A percentile compares a stretch with the other conserved stretches of the same genome.
phyloP scores from a whole-genome alignment of 2,797 vertebrate genomes.

The Cichlasoma orientale region DNA sequence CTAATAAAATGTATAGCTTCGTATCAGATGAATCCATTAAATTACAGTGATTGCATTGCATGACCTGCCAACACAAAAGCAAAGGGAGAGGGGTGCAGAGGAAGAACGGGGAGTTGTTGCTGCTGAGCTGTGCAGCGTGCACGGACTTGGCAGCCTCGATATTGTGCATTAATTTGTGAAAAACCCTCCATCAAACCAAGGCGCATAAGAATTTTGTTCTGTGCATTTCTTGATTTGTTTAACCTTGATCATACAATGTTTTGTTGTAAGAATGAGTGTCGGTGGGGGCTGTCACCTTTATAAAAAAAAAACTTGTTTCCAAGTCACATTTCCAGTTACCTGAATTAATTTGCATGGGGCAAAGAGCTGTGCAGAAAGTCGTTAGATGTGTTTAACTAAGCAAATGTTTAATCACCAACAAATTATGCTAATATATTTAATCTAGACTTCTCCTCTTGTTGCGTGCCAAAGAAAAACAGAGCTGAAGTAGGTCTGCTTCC shows the following conservation, averaged over 20 bases:
- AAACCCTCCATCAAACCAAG: neutral
- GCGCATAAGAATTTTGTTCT: neutral
- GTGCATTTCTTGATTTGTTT: neutral
- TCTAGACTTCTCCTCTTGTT: neutral
- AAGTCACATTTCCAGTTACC: neutral
- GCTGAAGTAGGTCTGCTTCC: neutral
- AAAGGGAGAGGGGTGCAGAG: neutral
- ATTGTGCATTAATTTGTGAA: neutral
- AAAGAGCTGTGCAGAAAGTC: neutral
- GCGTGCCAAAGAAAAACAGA: neutral
- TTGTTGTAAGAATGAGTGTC: neutral
- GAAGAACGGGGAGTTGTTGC: neutral
- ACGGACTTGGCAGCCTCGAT: neutral
- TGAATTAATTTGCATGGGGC: accelerated
- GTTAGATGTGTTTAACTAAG: neutral
- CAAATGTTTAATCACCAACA: neutral
- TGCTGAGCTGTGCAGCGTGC: neutral
- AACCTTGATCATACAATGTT: neutral
- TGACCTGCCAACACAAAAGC: neutral
- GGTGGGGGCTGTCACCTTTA: neutral
- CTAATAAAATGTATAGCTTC: no score
- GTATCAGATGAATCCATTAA: neutral
- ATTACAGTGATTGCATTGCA: neutral
- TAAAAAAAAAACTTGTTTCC: neutral
- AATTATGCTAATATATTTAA: neutral